These are phyloP conservation scores for Mesochorus sp. DNA, from an alignment of 2,888 invertebrate genomes.

Conservation along the genomic window DNA sequence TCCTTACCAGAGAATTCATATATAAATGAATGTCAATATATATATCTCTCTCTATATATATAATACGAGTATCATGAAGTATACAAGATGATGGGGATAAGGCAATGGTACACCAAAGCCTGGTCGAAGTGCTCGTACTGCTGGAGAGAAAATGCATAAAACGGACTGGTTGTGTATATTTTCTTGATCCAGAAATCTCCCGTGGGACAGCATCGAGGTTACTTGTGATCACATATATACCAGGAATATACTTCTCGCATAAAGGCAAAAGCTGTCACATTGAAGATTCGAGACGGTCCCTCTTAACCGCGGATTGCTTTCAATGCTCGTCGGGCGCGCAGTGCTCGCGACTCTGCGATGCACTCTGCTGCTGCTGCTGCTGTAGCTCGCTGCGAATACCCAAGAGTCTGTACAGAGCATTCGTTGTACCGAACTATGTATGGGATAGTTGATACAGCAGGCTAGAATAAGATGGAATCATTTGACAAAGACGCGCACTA, in stretches of 20 bases:
- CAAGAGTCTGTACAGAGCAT: conserved; percentile 36
- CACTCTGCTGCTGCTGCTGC: conserved; percentile 35
- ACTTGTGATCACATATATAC: conserved; percentile 14
- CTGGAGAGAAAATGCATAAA: conserved; percentile 4
- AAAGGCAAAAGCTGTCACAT: conserved; percentile 61
- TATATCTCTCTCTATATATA: background rate
- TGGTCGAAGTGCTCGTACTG: background rate
- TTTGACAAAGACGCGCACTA: conserved; percentile 32
- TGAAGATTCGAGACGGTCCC: conserved; percentile 56
- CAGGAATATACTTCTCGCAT: conserved; percentile 45
- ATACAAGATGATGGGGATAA: conserved; percentile 24
- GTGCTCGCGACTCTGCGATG: conserved; percentile 44
- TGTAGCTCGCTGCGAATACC: conserved; percentile 40
- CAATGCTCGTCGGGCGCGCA: conserved; percentile 62
- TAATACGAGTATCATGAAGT: conserved; percentile 1
- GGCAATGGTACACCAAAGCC: background rate
- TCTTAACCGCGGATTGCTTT: conserved; percentile 62
- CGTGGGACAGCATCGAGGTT: conserved; percentile 44
- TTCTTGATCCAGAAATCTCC: conserved; percentile 52
- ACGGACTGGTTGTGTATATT: conserved; percentile 15
- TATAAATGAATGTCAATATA: background rate
- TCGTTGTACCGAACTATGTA: background rate
- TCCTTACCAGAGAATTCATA: background rate
- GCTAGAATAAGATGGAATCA: conserved; percentile 21
- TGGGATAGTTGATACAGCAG: conserved; percentile 7